phyloP scores from a whole-genome alignment of 2,113 vertebrate species.

The Irena cyanogastra region DNA sequence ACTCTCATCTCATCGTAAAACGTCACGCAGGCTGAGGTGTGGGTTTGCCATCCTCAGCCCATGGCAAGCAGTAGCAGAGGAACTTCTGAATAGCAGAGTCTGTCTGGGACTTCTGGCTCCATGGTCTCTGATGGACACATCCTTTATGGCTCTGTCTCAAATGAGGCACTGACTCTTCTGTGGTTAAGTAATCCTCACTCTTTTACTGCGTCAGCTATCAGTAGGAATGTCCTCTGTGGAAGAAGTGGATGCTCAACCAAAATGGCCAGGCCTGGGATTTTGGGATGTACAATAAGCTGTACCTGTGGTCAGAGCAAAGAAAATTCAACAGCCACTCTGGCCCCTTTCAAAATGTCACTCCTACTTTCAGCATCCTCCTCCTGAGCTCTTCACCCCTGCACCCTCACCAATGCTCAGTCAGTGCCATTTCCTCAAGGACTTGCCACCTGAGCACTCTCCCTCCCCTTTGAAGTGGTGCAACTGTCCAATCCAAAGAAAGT shows the following conservation, averaged over 20 bases:
- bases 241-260: not conserved
- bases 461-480: not conserved
- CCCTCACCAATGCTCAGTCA: not conserved
- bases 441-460: not conserved
- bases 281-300: not conserved
- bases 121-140: not conserved
- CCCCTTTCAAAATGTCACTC: not conserved
- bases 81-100: not conserved
- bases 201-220: not conserved
- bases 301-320: not conserved
- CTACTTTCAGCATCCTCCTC: not conserved
- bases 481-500: not conserved
- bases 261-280: not conserved
- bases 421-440: not conserved
- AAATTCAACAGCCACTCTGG: not conserved
- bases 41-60: not conserved
- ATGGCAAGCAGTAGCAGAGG: not conserved
- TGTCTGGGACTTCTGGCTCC: not conserved
- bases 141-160: not conserved
- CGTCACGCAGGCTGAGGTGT: accelerated
- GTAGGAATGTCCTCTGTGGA: not conserved
- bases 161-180: not conserved
- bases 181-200: not conserved
- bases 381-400: not conserved
- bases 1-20: not conserved